These are phyloP conservation scores for Caradrina kadenii DNA, from an alignment of 2,888 invertebrate species.

Conservation along the genomic window DNA sequence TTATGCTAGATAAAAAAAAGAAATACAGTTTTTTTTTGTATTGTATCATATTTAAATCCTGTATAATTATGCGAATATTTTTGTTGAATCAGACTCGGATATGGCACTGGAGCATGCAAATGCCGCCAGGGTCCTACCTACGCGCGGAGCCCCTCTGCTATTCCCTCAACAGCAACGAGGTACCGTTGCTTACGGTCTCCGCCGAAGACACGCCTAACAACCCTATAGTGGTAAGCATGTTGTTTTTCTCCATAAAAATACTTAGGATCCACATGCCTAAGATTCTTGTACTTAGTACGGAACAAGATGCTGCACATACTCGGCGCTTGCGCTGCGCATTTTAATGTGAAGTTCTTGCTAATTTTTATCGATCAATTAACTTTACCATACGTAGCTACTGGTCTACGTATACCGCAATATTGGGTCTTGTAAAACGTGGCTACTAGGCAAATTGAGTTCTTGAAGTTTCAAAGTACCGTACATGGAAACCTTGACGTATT, in stretches of 20 bases:
- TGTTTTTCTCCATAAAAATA: slow-evolving; percentile 46
- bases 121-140: slow-evolving; percentile 89
- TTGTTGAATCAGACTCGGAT: slow-evolving; percentile 89
- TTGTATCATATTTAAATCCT: too few species aligned
- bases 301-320: slow-evolving; percentile 41
- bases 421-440: slow-evolving; percentile 3
- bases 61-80: background rate
- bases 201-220: slow-evolving; percentile 89
- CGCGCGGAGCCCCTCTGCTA: slow-evolving; percentile 93
- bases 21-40: too few species aligned
- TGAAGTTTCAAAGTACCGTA: slow-evolving; percentile 16
- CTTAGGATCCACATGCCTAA: slow-evolving; percentile 31
- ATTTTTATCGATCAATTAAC: slow-evolving; percentile 62
- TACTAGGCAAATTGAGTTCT: slow-evolving; percentile 33
- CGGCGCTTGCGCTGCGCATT: slow-evolving; percentile 34
- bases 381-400: slow-evolving; percentile 24
- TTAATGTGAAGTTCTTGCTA: slow-evolving; percentile 56
- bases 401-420: background rate
- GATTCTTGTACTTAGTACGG: slow-evolving; percentile 29
- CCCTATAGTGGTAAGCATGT: slow-evolving; percentile 87
- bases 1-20: too few species aligned
- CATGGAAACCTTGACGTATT: slow-evolving; percentile 1
- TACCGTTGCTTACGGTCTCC: slow-evolving; percentile 94
- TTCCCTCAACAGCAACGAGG: slow-evolving; percentile 93
- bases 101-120: slow-evolving; percentile 89